phyloP scores from a whole-genome alignment of 1,140 invertebrate genomes.

The Reticulitermes speratus region DNA sequence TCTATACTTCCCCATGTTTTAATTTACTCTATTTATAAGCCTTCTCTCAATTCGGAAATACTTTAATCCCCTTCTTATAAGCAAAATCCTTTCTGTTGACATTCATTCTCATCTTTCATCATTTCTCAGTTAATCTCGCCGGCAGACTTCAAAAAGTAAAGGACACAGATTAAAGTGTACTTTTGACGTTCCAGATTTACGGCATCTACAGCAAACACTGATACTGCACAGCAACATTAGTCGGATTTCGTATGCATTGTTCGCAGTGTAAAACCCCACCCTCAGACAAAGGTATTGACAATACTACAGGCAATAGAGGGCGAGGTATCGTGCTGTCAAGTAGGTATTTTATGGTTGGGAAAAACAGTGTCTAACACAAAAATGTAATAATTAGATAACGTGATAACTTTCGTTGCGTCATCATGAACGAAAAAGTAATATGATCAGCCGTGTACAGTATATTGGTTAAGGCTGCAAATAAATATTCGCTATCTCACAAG shows the following conservation, averaged over 20 bases:
- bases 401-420: too few species aligned
- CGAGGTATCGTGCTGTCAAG: too few species aligned
- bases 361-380: too few species aligned
- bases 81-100: not conserved
- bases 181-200: not conserved
- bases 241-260: not conserved
- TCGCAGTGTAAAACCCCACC: not conserved
- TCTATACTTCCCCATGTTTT: not conserved
- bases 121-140: not conserved
- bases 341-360: too few species aligned
- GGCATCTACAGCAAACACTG: not conserved
- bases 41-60: not conserved
- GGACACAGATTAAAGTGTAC: not conserved
- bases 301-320: too few species aligned
- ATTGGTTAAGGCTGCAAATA: too few species aligned
- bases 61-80: not conserved
- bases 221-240: not conserved
- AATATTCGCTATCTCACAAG: too few species aligned
- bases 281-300: too few species aligned
- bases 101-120: not conserved
- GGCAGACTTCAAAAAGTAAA: not conserved
- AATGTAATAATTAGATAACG: too few species aligned
- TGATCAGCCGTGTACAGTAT: too few species aligned
- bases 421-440: too few species aligned
- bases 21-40: not conserved